phyloP scores from a whole-genome alignment of 2,113 vertebrate species.

The Gallinago media region DNA sequence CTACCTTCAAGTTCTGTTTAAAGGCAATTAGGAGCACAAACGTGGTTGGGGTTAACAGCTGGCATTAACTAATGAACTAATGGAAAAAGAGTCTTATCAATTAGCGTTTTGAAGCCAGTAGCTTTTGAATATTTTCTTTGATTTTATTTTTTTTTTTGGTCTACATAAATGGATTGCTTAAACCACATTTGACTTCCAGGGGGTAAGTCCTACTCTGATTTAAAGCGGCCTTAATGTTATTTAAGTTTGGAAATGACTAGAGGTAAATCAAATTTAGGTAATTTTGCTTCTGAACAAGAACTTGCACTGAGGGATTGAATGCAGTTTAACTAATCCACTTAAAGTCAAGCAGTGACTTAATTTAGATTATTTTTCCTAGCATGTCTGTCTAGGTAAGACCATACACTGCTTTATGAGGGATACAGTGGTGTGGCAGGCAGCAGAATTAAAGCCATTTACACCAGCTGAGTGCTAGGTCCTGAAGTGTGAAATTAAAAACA shows the following conservation, averaged over 20 bases:
- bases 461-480: not conserved
- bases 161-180: not conserved
- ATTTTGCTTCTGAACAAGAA: constrained; percentile 19
- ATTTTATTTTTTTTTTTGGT: not conserved
- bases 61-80: not conserved
- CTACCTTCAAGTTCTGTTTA: not conserved
- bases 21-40: not conserved
- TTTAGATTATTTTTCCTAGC: constrained; percentile 7
- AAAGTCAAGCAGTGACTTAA: constrained; percentile 37
- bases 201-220: not conserved
- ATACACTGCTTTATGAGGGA: not conserved
- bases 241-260: constrained; percentile 17
- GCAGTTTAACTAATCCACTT: constrained; percentile 51
- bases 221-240: not conserved
- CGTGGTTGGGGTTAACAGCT: not conserved
- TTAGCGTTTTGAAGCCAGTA: not conserved
- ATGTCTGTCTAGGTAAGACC: not conserved
- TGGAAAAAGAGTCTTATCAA: not conserved
- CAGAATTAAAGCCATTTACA: not conserved
- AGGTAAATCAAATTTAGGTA: constrained; percentile 38
- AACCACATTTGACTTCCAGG: not conserved
- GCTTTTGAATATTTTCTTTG: not conserved
- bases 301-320: constrained; percentile 4
- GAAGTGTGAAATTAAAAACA: not conserved
- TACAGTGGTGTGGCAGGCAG: fast-evolving